phyloP scores from a whole-genome alignment of 2,888 invertebrate species.

The Gryllus longicercus region DNA sequence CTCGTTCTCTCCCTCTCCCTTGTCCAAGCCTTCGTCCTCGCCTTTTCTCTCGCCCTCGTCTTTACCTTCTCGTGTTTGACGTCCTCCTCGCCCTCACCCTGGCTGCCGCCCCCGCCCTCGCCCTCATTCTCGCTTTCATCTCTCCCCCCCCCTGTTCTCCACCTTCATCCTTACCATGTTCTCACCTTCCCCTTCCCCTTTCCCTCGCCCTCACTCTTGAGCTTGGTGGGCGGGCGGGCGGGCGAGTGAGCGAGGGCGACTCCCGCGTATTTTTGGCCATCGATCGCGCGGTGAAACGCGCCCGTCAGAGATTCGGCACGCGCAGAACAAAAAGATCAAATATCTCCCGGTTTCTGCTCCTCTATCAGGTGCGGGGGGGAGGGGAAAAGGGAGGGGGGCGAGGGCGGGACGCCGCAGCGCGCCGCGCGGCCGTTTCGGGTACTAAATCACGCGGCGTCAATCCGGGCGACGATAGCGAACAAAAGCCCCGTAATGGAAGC shows the following conservation, averaged over 20 bases:
- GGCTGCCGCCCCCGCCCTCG: too few relatives aligned
- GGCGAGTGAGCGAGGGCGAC: neutral
- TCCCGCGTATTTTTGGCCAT: neutral
- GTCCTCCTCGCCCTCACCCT: too few relatives aligned
- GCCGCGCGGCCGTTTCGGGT: too few relatives aligned
- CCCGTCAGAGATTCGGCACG: slow-evolving; percentile 17
- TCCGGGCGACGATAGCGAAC: neutral
- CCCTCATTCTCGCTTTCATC: too few relatives aligned
- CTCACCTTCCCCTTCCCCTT: too few relatives aligned
- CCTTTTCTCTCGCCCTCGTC: too few relatives aligned
- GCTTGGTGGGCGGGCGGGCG: too few relatives aligned
- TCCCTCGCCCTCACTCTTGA: too few relatives aligned
- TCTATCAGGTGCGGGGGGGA: neutral
- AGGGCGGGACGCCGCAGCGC: neutral
- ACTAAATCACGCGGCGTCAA: neutral
- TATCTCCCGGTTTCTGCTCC: neutral
- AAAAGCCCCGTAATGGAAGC: neutral
- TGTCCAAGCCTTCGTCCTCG: too few relatives aligned
- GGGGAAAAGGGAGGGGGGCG: neutral
- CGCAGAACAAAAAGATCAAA: slow-evolving; percentile 17
- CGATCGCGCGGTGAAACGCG: neutral
- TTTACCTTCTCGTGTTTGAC: too few relatives aligned
- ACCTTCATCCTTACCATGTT: neutral
- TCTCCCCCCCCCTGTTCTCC: neutral
- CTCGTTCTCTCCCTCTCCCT: too few relatives aligned